Evolutionary conservation across 2,113 vertebrate genomes (phyloP).

Genomic region (Podilymbus podiceps): DNA sequence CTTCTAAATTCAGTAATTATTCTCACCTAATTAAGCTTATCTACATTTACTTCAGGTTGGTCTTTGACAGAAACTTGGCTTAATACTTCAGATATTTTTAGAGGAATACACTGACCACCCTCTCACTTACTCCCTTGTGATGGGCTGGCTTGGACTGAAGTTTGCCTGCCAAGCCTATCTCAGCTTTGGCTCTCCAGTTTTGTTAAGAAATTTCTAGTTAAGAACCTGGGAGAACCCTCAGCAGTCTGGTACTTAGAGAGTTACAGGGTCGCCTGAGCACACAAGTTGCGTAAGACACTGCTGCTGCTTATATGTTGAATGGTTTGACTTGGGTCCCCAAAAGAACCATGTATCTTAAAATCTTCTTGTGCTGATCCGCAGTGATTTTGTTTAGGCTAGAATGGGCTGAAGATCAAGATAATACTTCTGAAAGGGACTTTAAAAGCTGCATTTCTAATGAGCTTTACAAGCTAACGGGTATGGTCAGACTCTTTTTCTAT

Average conservation of each 20-base stretch:
- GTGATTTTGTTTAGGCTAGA: not conserved
- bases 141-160: not conserved
- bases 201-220: fast-evolving
- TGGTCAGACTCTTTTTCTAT: not conserved
- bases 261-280: not conserved
- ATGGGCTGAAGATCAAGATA: not conserved
- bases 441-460: not conserved
- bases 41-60: not conserved
- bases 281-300: not conserved
- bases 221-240: fast-evolving
- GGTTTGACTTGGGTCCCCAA: not conserved
- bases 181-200: not conserved
- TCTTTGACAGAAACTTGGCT: not conserved
- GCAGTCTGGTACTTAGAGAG: fast-evolving
- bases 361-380: not conserved
- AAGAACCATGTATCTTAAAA: not conserved
- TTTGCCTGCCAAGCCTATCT: not conserved
- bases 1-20: not conserved
- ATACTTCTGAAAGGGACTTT: not conserved
- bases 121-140: not conserved
- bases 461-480: not conserved
- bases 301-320: not conserved
- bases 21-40: not conserved
- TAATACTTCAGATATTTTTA: not conserved
- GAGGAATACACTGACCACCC: not conserved